Conservation (phyloP, 2,888 invertebrate species). For the Acanthosoma haemorrhoidale region DNA sequence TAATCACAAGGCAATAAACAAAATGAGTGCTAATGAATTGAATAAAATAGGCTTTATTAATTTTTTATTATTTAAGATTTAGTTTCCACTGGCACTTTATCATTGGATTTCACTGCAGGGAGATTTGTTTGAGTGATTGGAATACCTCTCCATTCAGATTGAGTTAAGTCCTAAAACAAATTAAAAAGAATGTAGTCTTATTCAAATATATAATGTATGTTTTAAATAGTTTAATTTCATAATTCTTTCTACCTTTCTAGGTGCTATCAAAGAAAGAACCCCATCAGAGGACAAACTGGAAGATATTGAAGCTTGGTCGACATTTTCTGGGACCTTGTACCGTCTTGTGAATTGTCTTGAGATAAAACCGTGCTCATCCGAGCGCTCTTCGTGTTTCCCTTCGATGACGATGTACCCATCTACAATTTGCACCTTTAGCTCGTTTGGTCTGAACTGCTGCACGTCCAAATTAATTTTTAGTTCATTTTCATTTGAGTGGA, state of each 20-base stretch:
- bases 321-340: slow-evolving; percentile 46
- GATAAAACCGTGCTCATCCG: slow-evolving; percentile 47
- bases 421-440: slow-evolving; percentile 47
- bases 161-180: background rate
- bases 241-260: slow-evolving; percentile 38
- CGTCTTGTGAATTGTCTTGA: slow-evolving; percentile 47
- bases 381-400: slow-evolving; percentile 47
- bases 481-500: slow-evolving; percentile 40
- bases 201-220: background rate
- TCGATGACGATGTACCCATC: slow-evolving; percentile 46
- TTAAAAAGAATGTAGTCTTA: background rate
- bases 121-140: slow-evolving; percentile 39
- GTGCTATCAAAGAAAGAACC: slow-evolving; percentile 46
- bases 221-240: background rate
- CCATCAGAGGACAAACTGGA: slow-evolving; percentile 46
- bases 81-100: too few species aligned
- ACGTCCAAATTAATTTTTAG: slow-evolving; percentile 45
- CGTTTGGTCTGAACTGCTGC: slow-evolving; percentile 47
- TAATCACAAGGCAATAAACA: too few species aligned
- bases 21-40: too few species aligned
- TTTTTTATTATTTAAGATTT: too few species aligned
- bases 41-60: too few species aligned
- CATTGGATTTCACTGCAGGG: slow-evolving; percentile 38
- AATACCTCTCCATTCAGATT: slow-evolving; percentile 33
- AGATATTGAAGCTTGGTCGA: slow-evolving; percentile 44